Evolutionary conservation across 2,888 invertebrate species (phyloP).

Genomic region (Diplazon laetatorius): DNA sequence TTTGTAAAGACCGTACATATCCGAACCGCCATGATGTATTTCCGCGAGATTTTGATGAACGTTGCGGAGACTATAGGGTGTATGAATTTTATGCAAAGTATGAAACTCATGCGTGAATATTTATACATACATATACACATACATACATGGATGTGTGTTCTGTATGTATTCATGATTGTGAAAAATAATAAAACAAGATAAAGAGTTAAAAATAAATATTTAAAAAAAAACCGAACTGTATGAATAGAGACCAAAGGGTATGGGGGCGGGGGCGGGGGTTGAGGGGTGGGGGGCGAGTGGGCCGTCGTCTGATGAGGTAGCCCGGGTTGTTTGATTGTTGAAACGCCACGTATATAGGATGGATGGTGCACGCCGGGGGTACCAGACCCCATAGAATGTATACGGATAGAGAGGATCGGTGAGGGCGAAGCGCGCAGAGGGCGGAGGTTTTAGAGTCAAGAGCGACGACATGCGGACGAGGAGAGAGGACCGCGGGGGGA

Average conservation of each 20-base stretch:
- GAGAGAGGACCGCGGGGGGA: constrained; percentile 16
- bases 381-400: not conserved
- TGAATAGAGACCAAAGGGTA: constrained; percentile 4
- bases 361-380: not conserved
- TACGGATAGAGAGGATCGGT: constrained; percentile 18
- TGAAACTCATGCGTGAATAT: not conserved
- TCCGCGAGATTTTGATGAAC: not conserved
- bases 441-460: constrained; percentile 34
- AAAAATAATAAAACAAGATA: too few species aligned
- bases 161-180: not conserved
- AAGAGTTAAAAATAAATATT: constrained; percentile 8
- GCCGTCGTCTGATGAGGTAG: constrained; percentile 26
- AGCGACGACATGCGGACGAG: constrained; percentile 13
- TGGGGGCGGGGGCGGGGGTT: not conserved
- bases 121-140: too few species aligned
- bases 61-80: not conserved
- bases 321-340: constrained; percentile 41
- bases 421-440: constrained; percentile 26
- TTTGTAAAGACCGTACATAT: too few species aligned
- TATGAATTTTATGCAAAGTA: not conserved
- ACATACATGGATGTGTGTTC: too few species aligned
- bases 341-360: constrained; percentile 22
- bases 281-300: not conserved
- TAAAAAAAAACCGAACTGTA: not conserved
- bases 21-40: too few species aligned